These are phyloP conservation scores for Stenopsyche tienmushanensis DNA, from an alignment of 1,140 invertebrate genomes.

Conservation along the genomic window DNA sequence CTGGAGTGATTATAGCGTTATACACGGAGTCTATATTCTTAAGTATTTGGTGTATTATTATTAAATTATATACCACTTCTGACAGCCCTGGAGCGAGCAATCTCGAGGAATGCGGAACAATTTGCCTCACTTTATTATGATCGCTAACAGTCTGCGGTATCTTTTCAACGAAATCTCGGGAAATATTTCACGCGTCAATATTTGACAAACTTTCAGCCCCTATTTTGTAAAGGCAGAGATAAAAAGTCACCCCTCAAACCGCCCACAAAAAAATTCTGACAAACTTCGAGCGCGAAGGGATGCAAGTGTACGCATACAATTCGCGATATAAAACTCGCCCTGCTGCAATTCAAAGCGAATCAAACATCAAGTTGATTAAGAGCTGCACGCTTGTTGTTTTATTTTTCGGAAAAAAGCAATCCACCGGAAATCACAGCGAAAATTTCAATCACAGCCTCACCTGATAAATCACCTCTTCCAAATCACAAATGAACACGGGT, in stretches of 20 bases:
- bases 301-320: background rate
- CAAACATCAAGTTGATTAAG: background rate
- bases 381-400: background rate
- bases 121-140: constrained; percentile 8
- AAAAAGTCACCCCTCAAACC: background rate
- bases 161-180: background rate
- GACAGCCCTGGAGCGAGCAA: background rate
- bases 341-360: background rate
- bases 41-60: too few relatives aligned
- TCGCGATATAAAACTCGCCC: background rate
- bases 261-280: too few relatives aligned
- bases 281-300: background rate
- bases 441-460: constrained; percentile 5
- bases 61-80: background rate
- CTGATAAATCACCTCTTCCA: constrained; percentile 3
- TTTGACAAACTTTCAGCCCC: background rate
- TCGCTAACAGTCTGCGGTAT: constrained; percentile 1
- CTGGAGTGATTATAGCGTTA: background rate
- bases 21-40: too few relatives aligned
- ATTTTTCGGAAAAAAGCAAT: background rate
- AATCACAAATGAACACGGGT: background rate
- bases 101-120: background rate
- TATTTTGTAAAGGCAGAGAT: background rate
- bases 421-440: background rate
- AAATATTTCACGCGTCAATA: background rate